Percentiles rank a stretch among this genome's conserved stretches.
These are phyloP conservation scores for Anguilla marmorata DNA, from an alignment of 2,797 vertebrate species.

Conservation along the genomic window DNA sequence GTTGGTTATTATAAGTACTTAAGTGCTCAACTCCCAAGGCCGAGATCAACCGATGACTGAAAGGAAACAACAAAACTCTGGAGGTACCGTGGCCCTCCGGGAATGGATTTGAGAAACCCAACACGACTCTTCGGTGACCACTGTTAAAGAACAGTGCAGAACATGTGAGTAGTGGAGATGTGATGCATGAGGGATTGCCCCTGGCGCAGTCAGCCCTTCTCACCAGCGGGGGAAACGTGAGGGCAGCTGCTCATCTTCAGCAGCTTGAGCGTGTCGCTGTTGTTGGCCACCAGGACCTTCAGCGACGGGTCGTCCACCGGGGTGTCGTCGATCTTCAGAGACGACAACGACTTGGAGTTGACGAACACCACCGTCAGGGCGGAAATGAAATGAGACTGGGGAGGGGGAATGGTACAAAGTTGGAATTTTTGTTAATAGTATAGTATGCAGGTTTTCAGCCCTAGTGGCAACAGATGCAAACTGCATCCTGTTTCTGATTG, in stretches of 20 bases:
- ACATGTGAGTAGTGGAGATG: neutral
- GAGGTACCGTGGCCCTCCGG: neutral
- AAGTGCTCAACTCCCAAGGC: neutral
- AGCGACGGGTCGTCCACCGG: constrained; percentile 96
- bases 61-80: neutral
- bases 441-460: too few relatives aligned
- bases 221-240: constrained; percentile 53
- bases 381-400: constrained; percentile 95
- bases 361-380: constrained; percentile 98
- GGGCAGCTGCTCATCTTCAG: constrained; percentile 97
- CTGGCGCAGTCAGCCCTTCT: neutral
- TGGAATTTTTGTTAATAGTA: neutral
- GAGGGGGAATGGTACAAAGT: neutral
- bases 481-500: neutral
- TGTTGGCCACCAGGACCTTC: constrained; percentile 92
- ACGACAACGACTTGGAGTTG: constrained; percentile 96
- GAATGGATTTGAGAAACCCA: neutral
- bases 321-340: constrained; percentile 95
- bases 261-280: constrained; percentile 91
- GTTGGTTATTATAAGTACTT: neutral
- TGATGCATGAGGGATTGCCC: neutral
- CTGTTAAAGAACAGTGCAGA: neutral
- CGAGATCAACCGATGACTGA: neutral
- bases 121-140: neutral
- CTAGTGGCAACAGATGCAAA: neutral